A percentile compares a stretch with the other conserved stretches of the same genome.
Evolutionary conservation across 2,113 vertebrate species (phyloP).

Genomic region (Tragelaphus strepsiceros): DNA sequence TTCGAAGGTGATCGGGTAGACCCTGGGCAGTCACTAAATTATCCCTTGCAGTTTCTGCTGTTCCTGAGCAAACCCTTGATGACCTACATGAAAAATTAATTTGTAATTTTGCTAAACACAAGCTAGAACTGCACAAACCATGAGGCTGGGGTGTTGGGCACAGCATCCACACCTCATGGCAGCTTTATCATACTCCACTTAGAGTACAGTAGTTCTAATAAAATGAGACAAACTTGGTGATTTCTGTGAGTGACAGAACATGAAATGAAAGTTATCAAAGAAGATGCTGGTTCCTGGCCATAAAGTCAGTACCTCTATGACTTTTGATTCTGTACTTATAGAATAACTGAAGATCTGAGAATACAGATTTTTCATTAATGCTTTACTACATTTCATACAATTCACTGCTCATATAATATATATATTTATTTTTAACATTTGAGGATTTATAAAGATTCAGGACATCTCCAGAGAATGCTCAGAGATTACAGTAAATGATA

Average conservation of each 20-base stretch:
- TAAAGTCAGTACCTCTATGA: not conserved
- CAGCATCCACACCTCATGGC: not conserved
- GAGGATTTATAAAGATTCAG: not conserved
- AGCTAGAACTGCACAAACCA: not conserved
- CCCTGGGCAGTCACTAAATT: not conserved
- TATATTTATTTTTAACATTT: not conserved
- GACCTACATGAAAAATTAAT: not conserved
- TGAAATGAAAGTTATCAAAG: not conserved
- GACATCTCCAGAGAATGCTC: not conserved
- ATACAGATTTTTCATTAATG: not conserved
- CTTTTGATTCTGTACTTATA: not conserved
- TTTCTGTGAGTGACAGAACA: not conserved
- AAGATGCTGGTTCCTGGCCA: not conserved
- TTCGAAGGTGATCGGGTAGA: not conserved
- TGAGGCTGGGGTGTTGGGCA: not conserved
- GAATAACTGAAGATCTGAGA: not conserved
- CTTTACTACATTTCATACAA: not conserved
- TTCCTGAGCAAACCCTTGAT: not conserved
- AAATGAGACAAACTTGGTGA: not conserved
- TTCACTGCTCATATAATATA: not conserved
- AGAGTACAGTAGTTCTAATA: not conserved
- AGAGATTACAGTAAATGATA: slow-evolving; percentile 26
- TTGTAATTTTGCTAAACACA: not conserved
- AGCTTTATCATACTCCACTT: not conserved
- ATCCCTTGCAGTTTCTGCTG: not conserved